Evolutionary conservation across 2,113 vertebrate genomes (phyloP).

Genomic region (Semnopithecus entellus): DNA sequence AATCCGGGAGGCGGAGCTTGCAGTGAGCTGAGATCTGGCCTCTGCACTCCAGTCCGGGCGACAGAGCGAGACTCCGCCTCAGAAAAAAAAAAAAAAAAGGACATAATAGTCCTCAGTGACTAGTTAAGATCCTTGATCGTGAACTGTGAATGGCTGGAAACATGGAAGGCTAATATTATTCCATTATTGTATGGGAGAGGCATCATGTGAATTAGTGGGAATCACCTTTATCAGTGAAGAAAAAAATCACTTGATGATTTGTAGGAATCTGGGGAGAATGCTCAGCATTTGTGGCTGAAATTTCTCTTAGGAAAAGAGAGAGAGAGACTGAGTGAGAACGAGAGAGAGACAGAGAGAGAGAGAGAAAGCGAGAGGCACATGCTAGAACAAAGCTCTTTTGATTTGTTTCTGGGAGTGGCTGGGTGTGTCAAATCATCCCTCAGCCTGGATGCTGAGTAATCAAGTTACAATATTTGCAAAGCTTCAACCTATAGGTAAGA

Average conservation of each 20-base stretch:
- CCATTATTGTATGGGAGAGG: background rate
- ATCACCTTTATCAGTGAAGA: background rate
- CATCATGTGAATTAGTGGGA: background rate
- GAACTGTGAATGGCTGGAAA: background rate
- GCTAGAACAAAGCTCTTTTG: constrained; percentile 73
- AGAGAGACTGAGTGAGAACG: background rate
- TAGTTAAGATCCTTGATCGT: background rate
- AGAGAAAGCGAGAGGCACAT: background rate
- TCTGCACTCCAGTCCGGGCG: too few relatives aligned
- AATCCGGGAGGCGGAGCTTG: too few relatives aligned
- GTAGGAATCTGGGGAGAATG: background rate
- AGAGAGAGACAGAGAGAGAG: background rate
- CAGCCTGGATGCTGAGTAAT: constrained; percentile 65
- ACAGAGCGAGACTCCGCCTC: too few relatives aligned
- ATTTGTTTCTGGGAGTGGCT: constrained; percentile 73
- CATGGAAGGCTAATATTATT: background rate
- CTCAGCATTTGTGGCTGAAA: background rate
- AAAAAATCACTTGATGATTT: background rate
- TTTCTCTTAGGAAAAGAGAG: background rate
- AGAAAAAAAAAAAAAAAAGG: too few relatives aligned
- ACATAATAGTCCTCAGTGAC: background rate
- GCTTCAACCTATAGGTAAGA: constrained; percentile 7
- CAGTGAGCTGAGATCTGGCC: too few relatives aligned
- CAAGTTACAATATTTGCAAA: constrained; percentile 53
- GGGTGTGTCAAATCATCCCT: constrained; percentile 42